Evolutionary conservation across 2,113 vertebrate genomes (phyloP), one percentile per base, ranked within the genome.

Genomic region (Opisthocomus hoazin): DNA sequence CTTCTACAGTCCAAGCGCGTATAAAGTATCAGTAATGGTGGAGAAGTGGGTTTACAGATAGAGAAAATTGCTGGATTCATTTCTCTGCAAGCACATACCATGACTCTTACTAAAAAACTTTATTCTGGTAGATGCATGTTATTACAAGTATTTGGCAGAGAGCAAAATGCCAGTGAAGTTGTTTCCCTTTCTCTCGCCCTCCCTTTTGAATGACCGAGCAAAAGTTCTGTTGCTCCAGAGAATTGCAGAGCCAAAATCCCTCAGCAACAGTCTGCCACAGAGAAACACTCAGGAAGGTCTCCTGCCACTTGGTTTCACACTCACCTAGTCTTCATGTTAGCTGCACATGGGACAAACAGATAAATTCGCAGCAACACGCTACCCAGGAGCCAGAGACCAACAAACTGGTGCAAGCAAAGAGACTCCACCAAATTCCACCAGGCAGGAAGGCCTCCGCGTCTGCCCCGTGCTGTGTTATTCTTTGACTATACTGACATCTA

Each of bases 401-500:
- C 51, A 20, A 51, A 57, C 34, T 1, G 43, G 9, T 3, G 5
- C 68, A n/a, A 71, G 34, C 19, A 60, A 75, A 48, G 34, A 48
- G 15, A 5, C 16, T 46, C 39, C 16, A n/a, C 39, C 57, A 48
- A 53, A 87, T 61, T 36, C 56, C 4, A 61, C 48, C 58, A n/a
- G 1, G 5, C 3, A 1, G 32, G 41, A 57, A 54, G 34, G 65
- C 43, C 80, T 84, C 51, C 16, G 11, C 61, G 29, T 20, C 64
- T 64, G 22, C 58, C 71, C 9, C 0, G 53, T 23, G n/a, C 12
- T 24, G 39, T 69, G 66, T 88, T 95, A 92, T 96, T 87, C 94
- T 94, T 94, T 91, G 96, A 89, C 89, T 96, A 97, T 95, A 97
- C 63, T 97, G 96, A 97, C 94, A 96, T 91, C 96, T 95, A 97